Evolutionary conservation across 2,113 vertebrate genomes (phyloP), one percentile per base, ranked within the genome.

Genomic region (Lepisosteus oculatus): DNA sequence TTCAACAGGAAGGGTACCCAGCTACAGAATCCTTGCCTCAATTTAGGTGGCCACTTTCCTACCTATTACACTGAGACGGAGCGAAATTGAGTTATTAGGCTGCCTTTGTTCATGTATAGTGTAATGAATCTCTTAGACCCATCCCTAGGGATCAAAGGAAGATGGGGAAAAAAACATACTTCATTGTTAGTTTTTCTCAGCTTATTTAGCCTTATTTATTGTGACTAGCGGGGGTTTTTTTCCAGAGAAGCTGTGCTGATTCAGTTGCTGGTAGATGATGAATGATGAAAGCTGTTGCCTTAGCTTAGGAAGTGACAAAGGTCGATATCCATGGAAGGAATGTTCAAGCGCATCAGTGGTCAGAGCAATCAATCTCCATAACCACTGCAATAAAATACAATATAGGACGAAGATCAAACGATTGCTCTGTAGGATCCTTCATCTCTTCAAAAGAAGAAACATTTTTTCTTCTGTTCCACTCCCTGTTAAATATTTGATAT

Each of bases 241-340:
- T 11, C 41, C 63, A 47, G n/a, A 47, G n/a, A 42, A 17, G 9
- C 8, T 55, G 9, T 41, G 15, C 3, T 13, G 56, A 59, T 59
- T 59, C 56, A 12, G n/a, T 4, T 14, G 56, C n/a, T 29, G 29
- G 29, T 29, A 59, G 56, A 59, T 41, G 69, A 63, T 3, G 69
- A 45, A 41, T 47, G 44, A 42, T 14, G 15, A 69, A 61, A 55
- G 68, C 43, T 14, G 17, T 55, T 65, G 69, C 56, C 69, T 68
- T 11, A 15, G 65, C 67, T 55, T 56, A 67, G 41, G 68, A 45
- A 59, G 13, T 59, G 63, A 54, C 70, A 75, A 61, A 75, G 69
- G 41, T 3, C 69, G 69, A 59, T 43, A 61, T 43, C 17, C 55
- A 62, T 72, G 71, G 63, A 69, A 55, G 14, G 59, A 64, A 59